Base-by-base conservation (phyloP, 2,113 vertebrate species). In the Vombatus ursinus region DNA sequence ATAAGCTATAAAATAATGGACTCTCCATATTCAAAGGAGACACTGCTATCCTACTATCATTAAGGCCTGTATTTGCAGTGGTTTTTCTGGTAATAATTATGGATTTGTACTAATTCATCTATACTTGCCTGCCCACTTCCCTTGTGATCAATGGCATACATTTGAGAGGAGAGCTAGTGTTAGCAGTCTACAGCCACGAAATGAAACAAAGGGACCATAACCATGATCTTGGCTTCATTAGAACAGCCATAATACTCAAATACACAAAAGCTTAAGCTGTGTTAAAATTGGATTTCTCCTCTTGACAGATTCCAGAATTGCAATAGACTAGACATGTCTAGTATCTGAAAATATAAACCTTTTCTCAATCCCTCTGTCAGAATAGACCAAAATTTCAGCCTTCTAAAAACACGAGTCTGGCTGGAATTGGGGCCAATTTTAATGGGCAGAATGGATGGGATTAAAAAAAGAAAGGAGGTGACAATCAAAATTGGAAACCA, bases 351-450 rank as follows among this genome's bases (percentile, higher is more conserved):
- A 92, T 50, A 92, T 14, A 91, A 95, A 61, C 50, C 10, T 96
- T 92, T 95, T 91, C 96, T 47, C 61, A 97, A 96, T 91, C 54
- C 24, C 49, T 93, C 24, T 93, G 93, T 37, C 50, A 96, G 91
- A 96, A 93, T 2, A 93, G 89, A 54, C 12, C 90, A 97, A 92
- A 98, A 94, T 68, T 92, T 52, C 23, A 50, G 53, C 95, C 89
- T 95, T 95, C 77, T 92, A 37, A 89, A 96, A 97, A 95, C 95
- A 93, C 47, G 96, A 94, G 89, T 48, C 93, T 96, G 94, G 57
- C 89, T 92, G 97, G 91, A 54, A 95, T 19, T 0, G 8, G 89
- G 95, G 44, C 61, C 52, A 84, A 49, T 57, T 95, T 37, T 95
- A 95, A 97, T 0, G 96, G 23, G 95, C 77, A 96, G 37, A 25